Evolutionary conservation across 2,797 vertebrate genomes (phyloP).

Genomic region (Harpagifer antarcticus): DNA sequence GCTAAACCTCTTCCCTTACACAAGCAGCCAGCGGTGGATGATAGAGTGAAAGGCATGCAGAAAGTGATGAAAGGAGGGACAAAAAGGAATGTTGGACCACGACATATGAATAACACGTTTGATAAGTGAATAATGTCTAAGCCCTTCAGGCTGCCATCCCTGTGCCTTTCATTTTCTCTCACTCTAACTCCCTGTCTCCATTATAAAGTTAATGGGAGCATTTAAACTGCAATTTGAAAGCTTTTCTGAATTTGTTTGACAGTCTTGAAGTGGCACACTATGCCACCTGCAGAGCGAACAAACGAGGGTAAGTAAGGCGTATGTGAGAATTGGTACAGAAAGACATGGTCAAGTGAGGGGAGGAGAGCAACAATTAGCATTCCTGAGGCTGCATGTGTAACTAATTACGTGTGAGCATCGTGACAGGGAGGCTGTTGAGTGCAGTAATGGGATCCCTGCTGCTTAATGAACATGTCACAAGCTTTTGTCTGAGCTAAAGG

Average conservation of each 20-base stretch:
- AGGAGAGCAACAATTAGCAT: conserved; percentile 82
- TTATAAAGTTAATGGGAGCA: conserved; percentile 66
- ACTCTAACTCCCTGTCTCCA: conserved; percentile 34
- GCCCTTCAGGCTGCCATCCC: conserved; percentile 18
- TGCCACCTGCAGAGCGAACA: conserved; percentile 69
- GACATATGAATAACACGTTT: conserved; percentile 35
- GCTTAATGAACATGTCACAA: conserved; percentile 85
- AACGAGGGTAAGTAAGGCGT: conserved; percentile 46
- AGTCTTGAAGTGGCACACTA: conserved; percentile 68
- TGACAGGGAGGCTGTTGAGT: conserved; percentile 80
- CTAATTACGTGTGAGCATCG: conserved; percentile 83
- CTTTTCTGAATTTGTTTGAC: conserved; percentile 72
- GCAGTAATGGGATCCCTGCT: conserved; percentile 82
- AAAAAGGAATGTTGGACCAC: conserved; percentile 17
- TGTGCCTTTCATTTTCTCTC: conserved; percentile 40
- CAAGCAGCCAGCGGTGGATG: conserved; percentile 13
- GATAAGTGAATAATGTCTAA: conserved; percentile 26
- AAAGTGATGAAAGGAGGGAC: conserved; percentile 1
- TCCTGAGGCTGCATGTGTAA: conserved; percentile 79
- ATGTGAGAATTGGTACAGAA: conserved; percentile 58
- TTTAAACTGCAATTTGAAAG: conserved; percentile 76
- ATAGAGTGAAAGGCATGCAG: conserved; percentile 4
- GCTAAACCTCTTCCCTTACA: conserved; percentile 34
- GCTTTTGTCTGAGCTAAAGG: conserved; percentile 74
- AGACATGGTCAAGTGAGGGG: conserved; percentile 52